Evolutionary conservation across 2,888 invertebrate species (phyloP).

Genomic region (Eupithecia vulgata): DNA sequence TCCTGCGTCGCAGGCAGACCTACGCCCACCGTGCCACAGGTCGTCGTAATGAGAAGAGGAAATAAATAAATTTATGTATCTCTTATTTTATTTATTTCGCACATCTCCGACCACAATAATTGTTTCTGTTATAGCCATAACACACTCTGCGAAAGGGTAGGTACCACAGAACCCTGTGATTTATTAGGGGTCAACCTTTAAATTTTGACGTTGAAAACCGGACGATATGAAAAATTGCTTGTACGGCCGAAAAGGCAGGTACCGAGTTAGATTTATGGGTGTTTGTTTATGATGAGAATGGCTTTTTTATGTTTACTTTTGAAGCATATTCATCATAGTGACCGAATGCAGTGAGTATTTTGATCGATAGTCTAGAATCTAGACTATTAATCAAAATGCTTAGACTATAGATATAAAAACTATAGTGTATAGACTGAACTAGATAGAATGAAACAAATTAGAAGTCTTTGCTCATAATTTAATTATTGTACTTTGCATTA

Average conservation of each 20-base stretch:
- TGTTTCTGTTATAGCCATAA: neutral
- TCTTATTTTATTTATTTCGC: neutral
- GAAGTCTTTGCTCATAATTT: too few relatives aligned
- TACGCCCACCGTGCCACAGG: too few relatives aligned
- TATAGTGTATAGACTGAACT: too few relatives aligned
- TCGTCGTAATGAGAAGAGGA: too few relatives aligned
- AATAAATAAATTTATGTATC: too few relatives aligned
- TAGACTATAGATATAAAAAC: too few relatives aligned
- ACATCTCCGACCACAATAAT: neutral
- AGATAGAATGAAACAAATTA: too few relatives aligned
- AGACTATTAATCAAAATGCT: too few relatives aligned
- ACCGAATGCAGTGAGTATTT: neutral
- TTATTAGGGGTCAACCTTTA: slow-evolving; percentile 48
- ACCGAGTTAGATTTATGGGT: slow-evolving; percentile 36
- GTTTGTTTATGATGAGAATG: slow-evolving; percentile 29
- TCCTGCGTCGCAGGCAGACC: too few relatives aligned
- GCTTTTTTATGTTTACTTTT: slow-evolving; percentile 12
- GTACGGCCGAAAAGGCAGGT: slow-evolving; percentile 34
- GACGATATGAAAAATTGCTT: slow-evolving; percentile 50
- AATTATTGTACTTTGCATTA: too few relatives aligned
- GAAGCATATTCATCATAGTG: slow-evolving; percentile 2
- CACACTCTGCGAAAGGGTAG: neutral
- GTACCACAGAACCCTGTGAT: slow-evolving; percentile 29
- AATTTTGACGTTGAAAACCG: slow-evolving; percentile 48
- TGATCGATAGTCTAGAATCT: neutral